Evolutionary conservation across 53 echinoderm and acorn worm species (phyloP), one percentile per base, ranked within the genome.

Genomic region (Hippasteria phrygiana): DNA sequence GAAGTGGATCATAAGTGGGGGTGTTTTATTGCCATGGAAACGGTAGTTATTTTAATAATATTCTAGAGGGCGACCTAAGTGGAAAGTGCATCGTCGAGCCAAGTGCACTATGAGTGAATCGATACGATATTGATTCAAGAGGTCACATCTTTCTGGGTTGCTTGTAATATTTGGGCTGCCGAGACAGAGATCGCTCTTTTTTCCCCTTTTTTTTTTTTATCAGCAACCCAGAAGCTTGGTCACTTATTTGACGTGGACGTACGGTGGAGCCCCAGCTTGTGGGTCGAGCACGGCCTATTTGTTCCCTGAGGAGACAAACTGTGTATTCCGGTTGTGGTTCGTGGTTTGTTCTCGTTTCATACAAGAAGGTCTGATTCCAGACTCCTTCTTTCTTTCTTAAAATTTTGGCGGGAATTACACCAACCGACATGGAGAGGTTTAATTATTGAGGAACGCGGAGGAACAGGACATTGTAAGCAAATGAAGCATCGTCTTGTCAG

Each of bases 91-190:
- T 24, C 53, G 53, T 34, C 85, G 70, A 85, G 85, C 85, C 85
- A n/a, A 85, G 35, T 85, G 85, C 51, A 85, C 85, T 85, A 67
- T 85, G 71, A 69, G 69, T 70, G 85, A 85, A 85, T 85, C 85
- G 71, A 85, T 85, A 71, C 43, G 27, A 17, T 85, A 85, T 85
- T 85, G 85, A 48, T 85, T 85, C 51, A 33, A 85, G 85, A 50
- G 85, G 70, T 85, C 85, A 85, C 69, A 33, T 27, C 17, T 85
- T 85, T 85, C 85, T 85, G 36, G 85, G 85, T 85, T 85, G 85
- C 71, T 85, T 85, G 37, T 71, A 37, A 51, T 31, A 26, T 35
- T 65, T 85, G 71, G 39, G 31, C 39, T 34, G 34, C 36, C 9
- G 84, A 85, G 85, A 36, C 51, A 29, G 83, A 11, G 33, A 36